Base-by-base conservation (phyloP, 2,113 vertebrate species). In the Xenopus borealis region DNA sequence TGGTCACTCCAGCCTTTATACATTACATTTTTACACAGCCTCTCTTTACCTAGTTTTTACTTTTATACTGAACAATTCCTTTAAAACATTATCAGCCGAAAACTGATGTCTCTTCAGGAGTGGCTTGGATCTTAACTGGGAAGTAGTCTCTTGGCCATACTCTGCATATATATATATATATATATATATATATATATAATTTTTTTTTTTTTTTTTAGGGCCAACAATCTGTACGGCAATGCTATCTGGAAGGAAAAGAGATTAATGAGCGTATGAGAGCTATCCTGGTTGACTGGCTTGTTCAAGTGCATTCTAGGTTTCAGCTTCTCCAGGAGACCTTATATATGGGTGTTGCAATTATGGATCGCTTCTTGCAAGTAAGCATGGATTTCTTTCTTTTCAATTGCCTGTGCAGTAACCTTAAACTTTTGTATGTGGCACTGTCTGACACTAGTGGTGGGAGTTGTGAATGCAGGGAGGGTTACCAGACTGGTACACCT, bases 291-390 rank as follows among this genome's bases (percentile, higher is more conserved):
- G 96, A 99, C 85, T 99, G 97, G 97, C 90, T 99, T 14, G 88
- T 99, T 47, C 95, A 98, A 80, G 96, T 99, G 23, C 95, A 98
- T 82, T 93, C 93, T 46, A 92, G 93, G 57, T 98, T 98, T 79
- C 91, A 90, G 80, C 93, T 99, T 62, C 85, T 99, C 81, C 96
- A 96, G 83, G 97, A 99, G 75, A 98, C 97, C 0, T 88, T 99
- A 70, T 99, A 96, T 81, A 93, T 98, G 92, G 93, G 94, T 0
- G 82, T 99, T 12, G 94, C 94, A 0, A 2, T 97, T 70, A 88
- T 99, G 75, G 97, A 99, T 75, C 94, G 95, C 1, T 98, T 95
- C 55, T 87, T 98, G 9, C 96, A 98, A 84, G 96, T 93, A 79
- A 80, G 80, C 61, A 12, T 67, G n/a, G 7, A 10, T 12, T 13